Evolutionary conservation across 1,140 invertebrate species (phyloP), one percentile per base, ranked within the genome.

Genomic region (Trichogramma pretiosum): DNA sequence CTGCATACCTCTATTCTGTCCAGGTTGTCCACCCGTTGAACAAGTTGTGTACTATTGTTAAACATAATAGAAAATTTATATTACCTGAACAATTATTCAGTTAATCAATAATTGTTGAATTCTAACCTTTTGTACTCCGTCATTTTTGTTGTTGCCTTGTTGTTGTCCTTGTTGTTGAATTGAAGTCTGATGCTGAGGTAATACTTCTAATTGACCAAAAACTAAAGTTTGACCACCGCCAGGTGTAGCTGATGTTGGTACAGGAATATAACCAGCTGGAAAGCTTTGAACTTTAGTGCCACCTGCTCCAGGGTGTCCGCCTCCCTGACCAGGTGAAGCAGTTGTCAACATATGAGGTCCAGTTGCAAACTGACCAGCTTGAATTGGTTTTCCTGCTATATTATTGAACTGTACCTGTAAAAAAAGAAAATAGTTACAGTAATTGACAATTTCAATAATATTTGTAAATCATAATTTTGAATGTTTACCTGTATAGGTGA

Each of bases 341-440:
- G 80, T 74, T 0, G 84, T 77, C 1, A 84, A 82, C 28, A 89
- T 63, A 83, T 89, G 87, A 56, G 89, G 86, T 0, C 83, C 83
- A 2, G 77, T 77, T 5, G 87, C 62, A 57, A 87, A 84, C 48
- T 82, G 82, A 2, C 83, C 79, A 9, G 67, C 62, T 66, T 87
- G 85, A 61, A 89, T 89, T 0, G 85, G 81, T 63, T 89, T 89
- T 11, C 84, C 81, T 32, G 83, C 81, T 4, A 85, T 40, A 21
- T 46, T 52, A 14, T 52, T 52, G 40, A 52, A 52, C 17, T 52
- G 50, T 18, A 51, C 44, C 43, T 50, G 18, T 4, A 3, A 28
- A 23, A 28, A 7, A 7, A 11, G 24, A 28, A 11, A 28, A 28
- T 79, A 43, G 87, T 87, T 5, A 87, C 83, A 77, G 85, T 35